Evolutionary conservation across 2,888 invertebrate species (phyloP).

Genomic region (Syrphus vitripennis): DNA sequence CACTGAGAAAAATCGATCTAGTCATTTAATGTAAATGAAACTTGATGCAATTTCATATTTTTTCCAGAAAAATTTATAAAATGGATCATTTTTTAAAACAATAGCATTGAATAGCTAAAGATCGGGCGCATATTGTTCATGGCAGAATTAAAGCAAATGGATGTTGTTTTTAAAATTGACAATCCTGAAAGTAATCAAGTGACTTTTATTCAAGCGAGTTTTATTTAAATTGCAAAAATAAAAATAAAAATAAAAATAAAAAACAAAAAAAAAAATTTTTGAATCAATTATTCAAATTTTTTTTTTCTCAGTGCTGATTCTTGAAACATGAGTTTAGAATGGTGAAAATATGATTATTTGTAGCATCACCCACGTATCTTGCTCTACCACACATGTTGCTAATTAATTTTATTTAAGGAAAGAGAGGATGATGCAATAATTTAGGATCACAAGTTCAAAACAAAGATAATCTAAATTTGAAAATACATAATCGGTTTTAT

Average conservation of each 20-base stretch:
- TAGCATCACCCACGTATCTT: conserved; percentile 33
- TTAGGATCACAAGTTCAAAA: conserved; percentile 42
- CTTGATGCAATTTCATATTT: too few species aligned
- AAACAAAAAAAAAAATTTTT: background rate
- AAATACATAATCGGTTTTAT: background rate
- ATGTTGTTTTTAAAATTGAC: too few species aligned
- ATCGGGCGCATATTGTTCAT: too few species aligned
- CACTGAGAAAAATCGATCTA: background rate
- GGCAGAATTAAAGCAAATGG: too few species aligned
- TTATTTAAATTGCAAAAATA: background rate
- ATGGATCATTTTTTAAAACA: too few species aligned
- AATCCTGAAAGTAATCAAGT: too few species aligned
- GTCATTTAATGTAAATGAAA: too few species aligned
- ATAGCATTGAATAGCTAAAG: too few species aligned
- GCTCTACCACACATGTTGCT: conserved; percentile 43
- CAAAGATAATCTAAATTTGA: background rate
- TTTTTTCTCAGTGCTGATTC: background rate
- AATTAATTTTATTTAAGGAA: conserved; percentile 42
- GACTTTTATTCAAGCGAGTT: too few species aligned
- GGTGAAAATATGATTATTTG: background rate
- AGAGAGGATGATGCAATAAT: conserved; percentile 36
- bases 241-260: background rate
- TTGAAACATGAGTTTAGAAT: background rate
- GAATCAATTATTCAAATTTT: background rate
- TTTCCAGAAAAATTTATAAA: too few species aligned